Conservation (phyloP, 2,888 invertebrate genomes). For the Anorthoa munda region DNA sequence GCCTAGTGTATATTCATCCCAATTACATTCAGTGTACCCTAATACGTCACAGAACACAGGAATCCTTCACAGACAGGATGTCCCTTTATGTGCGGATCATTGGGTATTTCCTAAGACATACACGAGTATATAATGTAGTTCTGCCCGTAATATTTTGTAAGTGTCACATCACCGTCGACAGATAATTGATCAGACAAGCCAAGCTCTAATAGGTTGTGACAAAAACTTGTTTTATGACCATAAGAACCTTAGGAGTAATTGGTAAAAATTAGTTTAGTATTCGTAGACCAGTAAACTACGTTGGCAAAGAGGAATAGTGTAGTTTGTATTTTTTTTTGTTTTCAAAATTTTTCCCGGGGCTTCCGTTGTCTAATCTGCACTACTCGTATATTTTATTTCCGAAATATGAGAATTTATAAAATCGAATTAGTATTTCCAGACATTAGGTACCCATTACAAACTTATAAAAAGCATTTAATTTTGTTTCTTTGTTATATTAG, state of each 20-base stretch:
- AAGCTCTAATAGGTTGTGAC: slow-evolving; percentile 14
- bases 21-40: slow-evolving; percentile 18
- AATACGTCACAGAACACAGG: slow-evolving; percentile 16
- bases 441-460: too few species aligned
- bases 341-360: too few species aligned
- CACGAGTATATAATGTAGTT: slow-evolving; percentile 4
- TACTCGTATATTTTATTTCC: too few species aligned
- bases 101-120: slow-evolving; percentile 17
- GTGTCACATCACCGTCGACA: not conserved
- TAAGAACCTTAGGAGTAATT: slow-evolving; percentile 10
- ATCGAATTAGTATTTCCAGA: too few species aligned
- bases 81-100: slow-evolving; percentile 10
- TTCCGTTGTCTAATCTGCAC: too few species aligned
- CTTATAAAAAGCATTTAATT: too few species aligned
- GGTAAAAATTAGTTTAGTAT: not conserved
- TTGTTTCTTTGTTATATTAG: too few species aligned
- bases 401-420: too few species aligned
- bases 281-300: not conserved
- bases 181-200: slow-evolving; percentile 18
- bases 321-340: not conserved
- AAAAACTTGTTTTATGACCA: slow-evolving; percentile 12
- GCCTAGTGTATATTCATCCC: not conserved
- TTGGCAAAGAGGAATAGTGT: not conserved
- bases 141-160: not conserved
- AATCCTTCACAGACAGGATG: not conserved